Percentiles rank a stretch among this genome's conserved stretches.
Conservation (phyloP, 2,888 invertebrate species). For the Sclerodermus sp. region DNA sequence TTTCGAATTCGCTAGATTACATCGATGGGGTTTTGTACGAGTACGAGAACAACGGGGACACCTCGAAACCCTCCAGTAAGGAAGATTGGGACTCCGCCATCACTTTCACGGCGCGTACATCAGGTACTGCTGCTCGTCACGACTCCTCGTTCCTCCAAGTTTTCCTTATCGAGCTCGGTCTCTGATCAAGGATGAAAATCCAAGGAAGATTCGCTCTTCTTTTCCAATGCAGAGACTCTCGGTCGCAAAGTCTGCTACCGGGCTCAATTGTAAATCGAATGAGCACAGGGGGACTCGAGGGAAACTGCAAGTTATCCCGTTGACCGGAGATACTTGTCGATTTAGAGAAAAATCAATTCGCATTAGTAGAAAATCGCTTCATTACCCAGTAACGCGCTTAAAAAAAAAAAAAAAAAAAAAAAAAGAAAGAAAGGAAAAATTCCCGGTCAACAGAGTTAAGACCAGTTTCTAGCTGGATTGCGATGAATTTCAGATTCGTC, state of each 20-base stretch:
- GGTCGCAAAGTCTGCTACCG: neutral
- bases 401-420: too few relatives aligned
- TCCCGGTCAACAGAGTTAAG: too few relatives aligned
- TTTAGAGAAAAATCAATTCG: too few relatives aligned
- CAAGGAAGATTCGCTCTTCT: too few relatives aligned
- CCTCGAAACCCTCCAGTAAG: conserved; percentile 61
- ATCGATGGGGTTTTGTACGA: conserved; percentile 82
- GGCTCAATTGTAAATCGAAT: neutral
- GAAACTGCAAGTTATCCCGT: too few relatives aligned
- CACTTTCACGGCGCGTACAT: conserved; percentile 86
- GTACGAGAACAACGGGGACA: conserved; percentile 62
- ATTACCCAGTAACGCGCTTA: too few relatives aligned
- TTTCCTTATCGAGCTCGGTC: neutral
- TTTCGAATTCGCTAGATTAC: conserved; percentile 65
- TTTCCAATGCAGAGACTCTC: neutral
- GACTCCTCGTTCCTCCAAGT: conserved; percentile 48
- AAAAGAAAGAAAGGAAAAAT: too few relatives aligned
- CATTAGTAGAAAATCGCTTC: too few relatives aligned
- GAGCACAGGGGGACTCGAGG: too few relatives aligned
- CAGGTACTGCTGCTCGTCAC: conserved; percentile 72
- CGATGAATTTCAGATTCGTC: conserved; percentile 23
- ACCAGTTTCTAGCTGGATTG: neutral
- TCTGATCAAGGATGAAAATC: neutral
- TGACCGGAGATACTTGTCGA: too few relatives aligned
- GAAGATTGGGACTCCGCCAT: conserved; percentile 86